Base-by-base conservation (phyloP, 2,113 vertebrate species). In the Percina caprodes region DNA sequence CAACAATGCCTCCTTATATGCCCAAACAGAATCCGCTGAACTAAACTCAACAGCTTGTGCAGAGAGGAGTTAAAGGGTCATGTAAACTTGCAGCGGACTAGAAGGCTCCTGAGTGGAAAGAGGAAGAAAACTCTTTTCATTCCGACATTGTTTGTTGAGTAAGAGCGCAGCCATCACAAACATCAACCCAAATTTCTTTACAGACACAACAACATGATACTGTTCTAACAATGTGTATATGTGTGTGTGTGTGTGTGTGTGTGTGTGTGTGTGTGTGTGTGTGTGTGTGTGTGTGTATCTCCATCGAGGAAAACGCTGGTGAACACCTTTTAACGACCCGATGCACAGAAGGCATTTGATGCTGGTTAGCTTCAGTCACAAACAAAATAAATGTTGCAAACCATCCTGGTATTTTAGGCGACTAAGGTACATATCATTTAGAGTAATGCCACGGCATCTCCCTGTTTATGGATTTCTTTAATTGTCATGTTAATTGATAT, bases 31-130 rank as follows among this genome's bases (percentile, higher is more conserved):
- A 92, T 91, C 91, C 69, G 82, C 74, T 82, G 88, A 93, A 90
- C 75, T 63, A 87, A 81, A 80, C 89, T 88, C 91, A 87, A 82
- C 85, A 87, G 92, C 91, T 87, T 94, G 84, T 85, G 81, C 79
- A 61, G 86, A 92, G 90, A 89, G 84, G 77, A 92, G 93, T 91
- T 93, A 88, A 93, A 82, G 92, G 94, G 94, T 95, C 93, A 95
- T 92, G 94, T 94, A 95, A 94, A 95, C 92, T 91, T 80, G 86
- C 92, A 91, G 85, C 23, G 81, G 76, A 92, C 87, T 82, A 83
- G 79, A 86, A 90, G 87, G 89, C 90, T 92, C 82, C 61, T 11
- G 88, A 90, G 79, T 91, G 85, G 93, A 93, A 84, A 82, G 86
- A 89, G 83, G 90, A 92, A 91, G 88, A 93, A 92, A 91, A 74